These are phyloP conservation scores for Oryzias javanicus DNA, from an alignment of 2,113 vertebrate species.

Conservation along the genomic window DNA sequence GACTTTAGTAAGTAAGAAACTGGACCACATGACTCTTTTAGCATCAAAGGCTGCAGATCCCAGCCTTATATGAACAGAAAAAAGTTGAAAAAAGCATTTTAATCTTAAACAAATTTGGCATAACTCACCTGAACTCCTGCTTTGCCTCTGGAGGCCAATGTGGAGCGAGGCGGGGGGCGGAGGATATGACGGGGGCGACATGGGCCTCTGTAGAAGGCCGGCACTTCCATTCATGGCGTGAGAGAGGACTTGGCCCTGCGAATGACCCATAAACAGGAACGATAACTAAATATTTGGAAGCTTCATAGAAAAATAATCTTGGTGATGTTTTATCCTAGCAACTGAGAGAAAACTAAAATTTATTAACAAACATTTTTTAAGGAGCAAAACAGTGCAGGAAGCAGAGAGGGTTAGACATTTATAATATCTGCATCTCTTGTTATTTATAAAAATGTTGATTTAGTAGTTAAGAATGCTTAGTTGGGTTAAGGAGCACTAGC, in stretches of 20 bases:
- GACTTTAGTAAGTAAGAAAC: too few species aligned
- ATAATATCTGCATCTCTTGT: slow-evolving; percentile 15
- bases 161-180: slow-evolving; percentile 84
- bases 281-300: neutral
- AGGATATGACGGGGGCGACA: slow-evolving; percentile 87
- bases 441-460: slow-evolving; percentile 26
- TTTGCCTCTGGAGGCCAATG: slow-evolving; percentile 82
- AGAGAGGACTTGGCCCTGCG: slow-evolving; percentile 83
- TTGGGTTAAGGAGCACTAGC: slow-evolving; percentile 14
- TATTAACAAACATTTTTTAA: neutral
- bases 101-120: neutral
- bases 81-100: neutral
- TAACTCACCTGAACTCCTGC: slow-evolving; percentile 86
- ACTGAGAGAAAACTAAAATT: neutral
- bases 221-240: slow-evolving; percentile 88
- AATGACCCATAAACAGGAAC: slow-evolving; percentile 62
- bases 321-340: neutral
- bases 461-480: slow-evolving; percentile 43
- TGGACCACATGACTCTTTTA: too few species aligned
- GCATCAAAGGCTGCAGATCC: too few species aligned
- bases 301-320: neutral
- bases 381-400: slow-evolving; percentile 9
- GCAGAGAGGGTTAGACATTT: neutral
- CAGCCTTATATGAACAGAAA: too few species aligned
- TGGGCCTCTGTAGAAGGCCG: slow-evolving; percentile 84